phyloP scores from a whole-genome alignment of 2,888 invertebrate species.

The Byasa hedistus region DNA sequence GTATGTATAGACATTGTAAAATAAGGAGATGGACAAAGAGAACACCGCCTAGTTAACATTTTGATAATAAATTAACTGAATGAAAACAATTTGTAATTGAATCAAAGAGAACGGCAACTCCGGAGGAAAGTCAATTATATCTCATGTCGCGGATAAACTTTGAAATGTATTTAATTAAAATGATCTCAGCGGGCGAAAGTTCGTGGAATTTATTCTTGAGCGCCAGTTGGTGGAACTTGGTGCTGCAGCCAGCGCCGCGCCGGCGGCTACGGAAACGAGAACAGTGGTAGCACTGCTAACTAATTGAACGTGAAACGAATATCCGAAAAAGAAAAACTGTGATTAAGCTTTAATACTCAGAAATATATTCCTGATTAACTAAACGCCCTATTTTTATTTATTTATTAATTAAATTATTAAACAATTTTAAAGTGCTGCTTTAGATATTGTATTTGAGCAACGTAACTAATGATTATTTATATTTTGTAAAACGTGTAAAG shows the following conservation, averaged over 20 bases:
- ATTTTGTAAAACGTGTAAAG: too few species aligned
- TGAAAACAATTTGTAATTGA: slow-evolving; percentile 25
- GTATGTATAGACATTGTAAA: neutral
- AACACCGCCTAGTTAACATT: neutral
- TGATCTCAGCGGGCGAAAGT: slow-evolving; percentile 47
- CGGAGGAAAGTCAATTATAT: slow-evolving; percentile 38
- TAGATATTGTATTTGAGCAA: too few species aligned
- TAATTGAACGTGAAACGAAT: too few species aligned
- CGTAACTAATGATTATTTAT: too few species aligned
- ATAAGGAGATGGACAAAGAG: neutral
- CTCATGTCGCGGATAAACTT: slow-evolving; percentile 47
- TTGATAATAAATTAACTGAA: slow-evolving; percentile 8
- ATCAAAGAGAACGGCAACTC: slow-evolving; percentile 25
- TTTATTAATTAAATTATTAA: too few species aligned
- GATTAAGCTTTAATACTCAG: too few species aligned
- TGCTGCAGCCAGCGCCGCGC: neutral
- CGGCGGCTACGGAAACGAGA: too few species aligned
- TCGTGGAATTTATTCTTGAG: slow-evolving; percentile 51
- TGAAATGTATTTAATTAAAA: slow-evolving; percentile 61
- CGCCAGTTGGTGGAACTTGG: slow-evolving; percentile 46
- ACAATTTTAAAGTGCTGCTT: too few species aligned
- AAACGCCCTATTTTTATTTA: too few species aligned
- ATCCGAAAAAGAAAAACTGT: too few species aligned
- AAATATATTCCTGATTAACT: too few species aligned
- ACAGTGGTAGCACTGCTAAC: too few species aligned